These are phyloP conservation scores for Nipponia nippon DNA, from an alignment of 2,113 vertebrate genomes.

Conservation along the genomic window DNA sequence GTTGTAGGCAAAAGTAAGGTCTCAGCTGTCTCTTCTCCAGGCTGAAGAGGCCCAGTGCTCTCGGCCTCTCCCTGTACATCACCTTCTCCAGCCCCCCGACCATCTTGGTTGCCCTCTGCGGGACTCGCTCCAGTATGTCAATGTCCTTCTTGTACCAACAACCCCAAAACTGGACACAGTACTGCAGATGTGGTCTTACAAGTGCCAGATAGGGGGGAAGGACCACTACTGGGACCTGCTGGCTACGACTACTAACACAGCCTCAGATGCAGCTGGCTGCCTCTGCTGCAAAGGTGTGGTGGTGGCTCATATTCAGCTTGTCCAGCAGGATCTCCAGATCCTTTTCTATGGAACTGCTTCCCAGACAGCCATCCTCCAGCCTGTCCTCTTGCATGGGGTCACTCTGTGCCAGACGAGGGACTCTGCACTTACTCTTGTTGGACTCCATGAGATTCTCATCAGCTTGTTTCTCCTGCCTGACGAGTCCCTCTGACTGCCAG, in stretches of 20 bases:
- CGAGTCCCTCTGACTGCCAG: background rate
- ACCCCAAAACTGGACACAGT: background rate
- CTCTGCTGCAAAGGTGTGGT: background rate
- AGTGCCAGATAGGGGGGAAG: background rate
- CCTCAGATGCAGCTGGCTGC: background rate
- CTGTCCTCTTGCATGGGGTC: background rate
- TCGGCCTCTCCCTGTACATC: background rate
- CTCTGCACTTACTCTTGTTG: background rate
- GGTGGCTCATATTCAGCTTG: background rate
- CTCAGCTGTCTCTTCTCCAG: background rate
- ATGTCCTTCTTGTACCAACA: background rate
- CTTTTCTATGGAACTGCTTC: background rate
- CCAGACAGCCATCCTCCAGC: background rate
- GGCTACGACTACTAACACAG: background rate
- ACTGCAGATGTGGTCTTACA: background rate
- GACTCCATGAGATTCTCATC: fast-evolving
- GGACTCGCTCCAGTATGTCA: background rate
- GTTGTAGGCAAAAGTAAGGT: background rate
- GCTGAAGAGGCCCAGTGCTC: background rate
- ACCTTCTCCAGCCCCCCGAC: background rate
- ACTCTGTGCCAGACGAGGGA: background rate
- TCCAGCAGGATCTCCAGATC: background rate
- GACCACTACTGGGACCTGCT: background rate
- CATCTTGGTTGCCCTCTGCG: background rate
- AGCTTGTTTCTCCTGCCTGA: background rate